Percentiles rank a stretch among this genome's conserved stretches.
Conservation (phyloP, 2,888 invertebrate species). For the Agrotis clavis region DNA sequence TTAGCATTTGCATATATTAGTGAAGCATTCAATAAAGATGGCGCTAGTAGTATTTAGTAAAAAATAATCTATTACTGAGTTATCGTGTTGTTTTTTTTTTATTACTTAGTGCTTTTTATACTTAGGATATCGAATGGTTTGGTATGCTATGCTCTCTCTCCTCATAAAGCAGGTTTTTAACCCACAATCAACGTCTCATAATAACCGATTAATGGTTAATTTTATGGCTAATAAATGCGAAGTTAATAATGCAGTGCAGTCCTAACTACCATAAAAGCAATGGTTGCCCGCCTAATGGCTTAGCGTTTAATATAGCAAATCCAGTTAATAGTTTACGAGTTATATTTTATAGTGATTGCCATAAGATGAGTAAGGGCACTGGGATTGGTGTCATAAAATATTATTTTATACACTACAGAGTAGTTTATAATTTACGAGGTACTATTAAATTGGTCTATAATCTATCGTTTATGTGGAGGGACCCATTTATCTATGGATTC, state of each 20-base stretch:
- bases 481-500: neutral
- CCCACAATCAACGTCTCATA: neutral
- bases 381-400: constrained; percentile 58
- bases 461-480: constrained; percentile 18
- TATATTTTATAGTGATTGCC: constrained; percentile 74
- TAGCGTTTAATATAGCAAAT: constrained; percentile 45
- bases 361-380: constrained; percentile 64
- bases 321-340: constrained; percentile 60
- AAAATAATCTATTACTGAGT: neutral
- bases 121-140: too few species aligned
- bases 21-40: constrained; percentile 1
- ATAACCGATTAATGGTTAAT: neutral
- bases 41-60: neutral
- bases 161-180: neutral
- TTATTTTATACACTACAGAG: constrained; percentile 42
- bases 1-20: neutral
- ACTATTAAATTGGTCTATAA: constrained; percentile 37
- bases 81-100: neutral
- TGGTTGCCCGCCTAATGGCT: constrained; percentile 45
- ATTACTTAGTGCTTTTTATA: neutral
- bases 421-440: constrained; percentile 40
- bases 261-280: constrained; percentile 40
- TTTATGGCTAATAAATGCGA: neutral
- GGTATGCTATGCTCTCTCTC: neutral
- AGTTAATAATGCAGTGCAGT: neutral